Conservation (phyloP, 1,140 invertebrate genomes). For the Drosophila murphyi region DNA sequence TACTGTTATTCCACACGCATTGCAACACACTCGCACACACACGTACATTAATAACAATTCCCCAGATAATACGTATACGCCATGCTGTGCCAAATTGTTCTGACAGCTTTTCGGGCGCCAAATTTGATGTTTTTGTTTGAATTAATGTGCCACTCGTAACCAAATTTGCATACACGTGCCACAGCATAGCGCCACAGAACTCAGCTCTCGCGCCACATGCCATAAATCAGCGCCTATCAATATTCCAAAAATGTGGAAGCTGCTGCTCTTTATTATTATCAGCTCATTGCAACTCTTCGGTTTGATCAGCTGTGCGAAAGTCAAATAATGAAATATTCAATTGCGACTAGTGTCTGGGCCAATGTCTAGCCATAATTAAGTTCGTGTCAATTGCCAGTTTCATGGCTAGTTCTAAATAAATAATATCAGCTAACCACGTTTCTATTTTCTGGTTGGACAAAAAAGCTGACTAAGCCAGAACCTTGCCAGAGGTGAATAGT, state of each 20-base stretch:
- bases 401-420: conserved; percentile 5
- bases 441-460: neutral
- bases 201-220: neutral
- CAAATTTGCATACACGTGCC: conserved; percentile 60
- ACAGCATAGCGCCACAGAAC: neutral
- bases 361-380: conserved; percentile 57
- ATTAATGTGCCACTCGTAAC: conserved; percentile 18
- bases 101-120: conserved; percentile 32
- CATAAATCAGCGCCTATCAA: conserved; percentile 22
- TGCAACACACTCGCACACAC: neutral
- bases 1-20: neutral
- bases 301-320: conserved; percentile 25
- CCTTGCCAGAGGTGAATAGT: neutral
- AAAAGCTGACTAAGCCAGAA: neutral
- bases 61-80: conserved; percentile 71
- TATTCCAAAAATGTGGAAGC: conserved; percentile 10
- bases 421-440: neutral
- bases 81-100: conserved; percentile 68
- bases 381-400: conserved; percentile 26
- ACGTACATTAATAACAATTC: conserved; percentile 63
- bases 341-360: conserved; percentile 47
- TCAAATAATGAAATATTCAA: conserved; percentile 60
- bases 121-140: conserved; percentile 19
- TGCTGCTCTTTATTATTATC: conserved; percentile 8
- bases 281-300: neutral